Conservation (phyloP, 1,140 invertebrate genomes). For the Phymastichus coffea region DNA sequence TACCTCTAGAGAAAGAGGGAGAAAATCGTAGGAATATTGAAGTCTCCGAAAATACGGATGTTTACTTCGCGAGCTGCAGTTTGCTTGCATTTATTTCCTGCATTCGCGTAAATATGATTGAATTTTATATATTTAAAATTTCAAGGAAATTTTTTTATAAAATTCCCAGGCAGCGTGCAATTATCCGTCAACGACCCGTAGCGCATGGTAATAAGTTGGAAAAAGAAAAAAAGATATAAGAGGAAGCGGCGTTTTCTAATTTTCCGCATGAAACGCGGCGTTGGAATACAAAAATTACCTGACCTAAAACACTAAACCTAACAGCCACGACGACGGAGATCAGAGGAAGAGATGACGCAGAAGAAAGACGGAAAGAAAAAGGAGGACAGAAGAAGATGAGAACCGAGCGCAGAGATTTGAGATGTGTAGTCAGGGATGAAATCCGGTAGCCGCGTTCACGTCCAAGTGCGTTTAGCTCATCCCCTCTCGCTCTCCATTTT, state of each 20-base stretch:
- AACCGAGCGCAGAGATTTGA: conserved; percentile 12
- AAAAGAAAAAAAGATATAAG: conserved; percentile 8
- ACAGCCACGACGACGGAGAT: conserved; percentile 10
- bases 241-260: neutral
- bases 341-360: neutral
- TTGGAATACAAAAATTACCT: neutral
- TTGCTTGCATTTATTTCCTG: too few species aligned
- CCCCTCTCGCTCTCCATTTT: too few species aligned
- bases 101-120: too few species aligned
- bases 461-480: conserved; percentile 49
- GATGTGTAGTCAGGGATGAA: conserved; percentile 53
- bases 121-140: too few species aligned
- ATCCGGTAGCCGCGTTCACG: conserved; percentile 53
- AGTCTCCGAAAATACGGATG: too few species aligned
- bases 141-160: too few species aligned
- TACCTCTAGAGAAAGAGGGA: conserved; percentile 32
- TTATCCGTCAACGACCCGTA: too few species aligned
- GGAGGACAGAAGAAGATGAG: conserved; percentile 12
- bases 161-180: too few species aligned
- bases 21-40: conserved; percentile 17
- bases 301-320: conserved; percentile 6
- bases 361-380: conserved; percentile 1
- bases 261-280: conserved; percentile 20
- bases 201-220: too few species aligned
- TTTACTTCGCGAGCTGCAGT: too few species aligned